Evolutionary conservation across 2,113 vertebrate genomes (phyloP).

Genomic region (Greenwoodochromis staneri): DNA sequence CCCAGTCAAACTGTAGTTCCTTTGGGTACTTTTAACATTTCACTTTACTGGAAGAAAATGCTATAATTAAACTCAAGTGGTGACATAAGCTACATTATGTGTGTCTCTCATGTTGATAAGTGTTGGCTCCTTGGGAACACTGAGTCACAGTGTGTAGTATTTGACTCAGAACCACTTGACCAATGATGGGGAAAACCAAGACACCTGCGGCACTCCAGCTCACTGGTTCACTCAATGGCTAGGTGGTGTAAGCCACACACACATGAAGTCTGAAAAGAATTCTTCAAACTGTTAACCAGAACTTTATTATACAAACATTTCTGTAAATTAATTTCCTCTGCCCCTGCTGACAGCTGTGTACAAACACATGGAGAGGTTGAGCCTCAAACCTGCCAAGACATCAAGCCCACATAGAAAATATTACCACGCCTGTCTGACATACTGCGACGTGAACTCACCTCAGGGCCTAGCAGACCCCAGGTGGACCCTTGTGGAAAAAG

Average conservation of each 20-base stretch:
- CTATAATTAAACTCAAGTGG: background rate
- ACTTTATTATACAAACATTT: background rate
- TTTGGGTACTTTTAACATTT: background rate
- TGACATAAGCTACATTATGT: background rate
- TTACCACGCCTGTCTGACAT: constrained; percentile 24
- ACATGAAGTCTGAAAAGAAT: background rate
- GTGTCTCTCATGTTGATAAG: background rate
- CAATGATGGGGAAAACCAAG: background rate
- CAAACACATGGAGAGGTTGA: background rate
- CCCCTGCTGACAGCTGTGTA: constrained; percentile 2
- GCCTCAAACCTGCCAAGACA: background rate
- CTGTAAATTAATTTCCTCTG: background rate
- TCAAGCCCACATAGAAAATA: background rate
- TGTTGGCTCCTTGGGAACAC: background rate
- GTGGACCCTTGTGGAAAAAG: constrained; percentile 37
- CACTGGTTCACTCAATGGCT: background rate
- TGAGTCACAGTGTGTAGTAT: background rate
- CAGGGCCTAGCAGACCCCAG: background rate
- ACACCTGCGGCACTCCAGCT: constrained; percentile 10
- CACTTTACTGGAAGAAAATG: background rate
- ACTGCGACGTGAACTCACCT: constrained; percentile 8
- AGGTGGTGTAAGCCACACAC: background rate
- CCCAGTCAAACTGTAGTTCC: background rate
- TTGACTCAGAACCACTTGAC: background rate
- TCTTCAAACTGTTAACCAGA: background rate